These are phyloP conservation scores for Adelges cooleyi DNA, from an alignment of 1,140 invertebrate genomes.

Conservation along the genomic window DNA sequence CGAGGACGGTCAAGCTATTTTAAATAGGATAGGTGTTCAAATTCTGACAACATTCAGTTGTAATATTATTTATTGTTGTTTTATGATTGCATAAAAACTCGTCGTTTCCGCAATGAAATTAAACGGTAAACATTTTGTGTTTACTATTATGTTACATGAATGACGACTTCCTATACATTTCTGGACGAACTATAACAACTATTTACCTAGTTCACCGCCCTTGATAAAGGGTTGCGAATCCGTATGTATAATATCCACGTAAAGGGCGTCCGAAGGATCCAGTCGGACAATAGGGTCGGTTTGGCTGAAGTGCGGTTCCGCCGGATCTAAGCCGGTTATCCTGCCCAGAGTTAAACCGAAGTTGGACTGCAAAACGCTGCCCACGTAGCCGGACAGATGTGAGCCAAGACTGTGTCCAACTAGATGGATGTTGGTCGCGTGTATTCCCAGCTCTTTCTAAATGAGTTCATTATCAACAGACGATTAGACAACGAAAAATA, in stretches of 20 bases:
- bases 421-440: slow-evolving; percentile 45
- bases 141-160: too few species aligned
- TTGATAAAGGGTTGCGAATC: slow-evolving; percentile 69
- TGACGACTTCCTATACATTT: too few species aligned
- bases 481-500: too few species aligned
- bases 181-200: too few species aligned
- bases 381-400: slow-evolving; percentile 73
- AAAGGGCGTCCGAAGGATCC: slow-evolving; percentile 70
- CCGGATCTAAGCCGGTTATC: slow-evolving; percentile 72
- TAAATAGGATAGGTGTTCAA: too few species aligned
- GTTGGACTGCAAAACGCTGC: slow-evolving; percentile 54
- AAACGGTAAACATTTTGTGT: too few species aligned
- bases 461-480: too few species aligned
- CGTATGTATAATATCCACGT: slow-evolving; percentile 80
- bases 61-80: too few species aligned
- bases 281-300: slow-evolving; percentile 67
- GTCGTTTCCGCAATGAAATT: too few species aligned
- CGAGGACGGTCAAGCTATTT: too few species aligned
- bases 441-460: slow-evolving; percentile 7
- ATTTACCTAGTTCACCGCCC: slow-evolving; percentile 43
- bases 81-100: too few species aligned
- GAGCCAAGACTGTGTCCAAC: slow-evolving; percentile 84
- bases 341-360: slow-evolving; percentile 53
- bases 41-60: too few species aligned
- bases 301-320: slow-evolving; percentile 80